Evolutionary conservation across 2,113 vertebrate species (phyloP).

Genomic region (Nothocercus nigrocapillus): DNA sequence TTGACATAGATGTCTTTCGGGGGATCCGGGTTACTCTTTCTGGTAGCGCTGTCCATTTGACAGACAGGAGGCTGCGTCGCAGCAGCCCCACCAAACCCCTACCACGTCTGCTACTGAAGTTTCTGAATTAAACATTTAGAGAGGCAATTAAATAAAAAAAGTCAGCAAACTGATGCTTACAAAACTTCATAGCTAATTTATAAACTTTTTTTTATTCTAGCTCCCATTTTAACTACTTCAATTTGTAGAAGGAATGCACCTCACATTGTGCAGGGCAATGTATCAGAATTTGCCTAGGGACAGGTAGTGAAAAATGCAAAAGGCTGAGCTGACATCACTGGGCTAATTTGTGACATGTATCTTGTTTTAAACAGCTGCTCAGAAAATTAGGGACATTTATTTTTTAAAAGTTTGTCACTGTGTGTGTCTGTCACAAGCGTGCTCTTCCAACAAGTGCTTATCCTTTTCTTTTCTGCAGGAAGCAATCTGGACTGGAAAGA

Average conservation of each 20-base stretch:
- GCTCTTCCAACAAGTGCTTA: constrained; percentile 23
- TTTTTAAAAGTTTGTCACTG: constrained; percentile 58
- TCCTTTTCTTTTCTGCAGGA: neutral
- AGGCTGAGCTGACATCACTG: constrained; percentile 32
- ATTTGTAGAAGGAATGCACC: constrained; percentile 61
- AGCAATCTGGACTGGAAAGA: neutral
- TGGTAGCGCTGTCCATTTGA: constrained; percentile 71
- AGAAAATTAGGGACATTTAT: constrained; percentile 58
- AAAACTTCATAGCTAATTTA: constrained; percentile 80
- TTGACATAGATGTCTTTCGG: constrained; percentile 77
- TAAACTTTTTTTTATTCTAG: constrained; percentile 57
- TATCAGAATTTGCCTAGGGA: constrained; percentile 55
- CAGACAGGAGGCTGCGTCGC: constrained; percentile 35
- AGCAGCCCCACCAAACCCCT: constrained; percentile 3
- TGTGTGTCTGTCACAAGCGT: constrained; percentile 35
- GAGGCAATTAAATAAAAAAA: constrained; percentile 73
- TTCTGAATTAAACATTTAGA: constrained; percentile 79
- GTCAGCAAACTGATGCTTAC: constrained; percentile 69
- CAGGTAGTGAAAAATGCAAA: constrained; percentile 69
- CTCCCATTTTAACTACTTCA: constrained; percentile 67
- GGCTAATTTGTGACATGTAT: constrained; percentile 55
- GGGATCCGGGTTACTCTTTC: constrained; percentile 75
- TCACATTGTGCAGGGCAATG: constrained; percentile 18
- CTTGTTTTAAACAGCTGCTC: constrained; percentile 65
- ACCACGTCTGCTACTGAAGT: constrained; percentile 1